Evolutionary conservation across 2,797 vertebrate genomes (phyloP).

Genomic region (Novumbra hubbsi): DNA sequence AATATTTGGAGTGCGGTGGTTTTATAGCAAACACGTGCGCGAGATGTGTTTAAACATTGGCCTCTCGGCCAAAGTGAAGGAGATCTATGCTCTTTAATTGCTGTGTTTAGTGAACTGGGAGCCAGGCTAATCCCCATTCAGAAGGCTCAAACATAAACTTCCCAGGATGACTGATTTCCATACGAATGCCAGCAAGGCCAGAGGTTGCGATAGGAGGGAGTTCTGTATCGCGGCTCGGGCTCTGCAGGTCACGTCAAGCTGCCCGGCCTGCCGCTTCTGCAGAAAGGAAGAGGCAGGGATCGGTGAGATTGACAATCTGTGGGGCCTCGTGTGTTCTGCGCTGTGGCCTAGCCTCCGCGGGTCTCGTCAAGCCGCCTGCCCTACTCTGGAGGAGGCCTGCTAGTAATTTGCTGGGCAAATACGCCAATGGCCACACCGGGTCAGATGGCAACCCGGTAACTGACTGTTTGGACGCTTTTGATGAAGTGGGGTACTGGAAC

Average conservation of each 20-base stretch:
- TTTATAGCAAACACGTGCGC: constrained; percentile 8
- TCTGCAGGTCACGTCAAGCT: neutral
- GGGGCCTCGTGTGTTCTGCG: too few species aligned
- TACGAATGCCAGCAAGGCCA: constrained; percentile 30
- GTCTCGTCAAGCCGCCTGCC: constrained; percentile 23
- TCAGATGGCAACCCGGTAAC: constrained; percentile 31
- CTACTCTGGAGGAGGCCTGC: constrained; percentile 12
- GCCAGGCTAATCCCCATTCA: constrained; percentile 39
- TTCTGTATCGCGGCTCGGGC: neutral
- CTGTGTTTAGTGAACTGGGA: constrained; percentile 40
- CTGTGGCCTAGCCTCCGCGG: neutral
- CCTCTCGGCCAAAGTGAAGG: constrained; percentile 24
- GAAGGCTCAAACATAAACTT: constrained; percentile 45
- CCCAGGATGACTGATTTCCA: constrained; percentile 46
- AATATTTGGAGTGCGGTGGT: constrained; percentile 5
- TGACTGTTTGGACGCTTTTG: constrained; percentile 27
- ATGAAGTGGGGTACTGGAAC: constrained; percentile 28
- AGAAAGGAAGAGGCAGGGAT: too few species aligned
- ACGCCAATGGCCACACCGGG: constrained; percentile 25
- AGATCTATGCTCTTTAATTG: constrained; percentile 41
- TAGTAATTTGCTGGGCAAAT: constrained; percentile 44
- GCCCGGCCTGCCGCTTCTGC: neutral
- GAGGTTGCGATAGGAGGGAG: neutral
- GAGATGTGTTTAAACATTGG: constrained; percentile 31
- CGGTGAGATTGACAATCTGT: neutral